phyloP scores from a whole-genome alignment of 2,888 invertebrate genomes.

The Lomographa bimaculata region DNA sequence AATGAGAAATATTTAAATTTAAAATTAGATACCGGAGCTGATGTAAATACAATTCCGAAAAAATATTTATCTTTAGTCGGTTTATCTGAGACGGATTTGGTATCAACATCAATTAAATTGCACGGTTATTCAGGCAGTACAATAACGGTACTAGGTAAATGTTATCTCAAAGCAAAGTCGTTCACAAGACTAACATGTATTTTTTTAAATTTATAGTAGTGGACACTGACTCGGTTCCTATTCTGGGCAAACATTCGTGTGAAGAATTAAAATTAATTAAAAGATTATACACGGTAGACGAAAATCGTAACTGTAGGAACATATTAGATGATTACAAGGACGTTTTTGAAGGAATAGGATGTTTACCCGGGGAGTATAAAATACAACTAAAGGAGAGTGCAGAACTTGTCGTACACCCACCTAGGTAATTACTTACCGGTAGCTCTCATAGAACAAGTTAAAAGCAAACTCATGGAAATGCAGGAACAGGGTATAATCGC shows the following conservation, averaged over 20 bases:
- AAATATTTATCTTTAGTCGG: constrained; percentile 5
- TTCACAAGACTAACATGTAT: constrained; percentile 17
- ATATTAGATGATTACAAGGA: constrained; percentile 5
- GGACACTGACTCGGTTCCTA: constrained; percentile 18
- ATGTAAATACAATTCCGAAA: constrained; percentile 31
- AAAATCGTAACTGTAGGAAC: neutral
- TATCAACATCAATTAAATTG: constrained; percentile 14
- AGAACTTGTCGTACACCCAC: constrained; percentile 29
- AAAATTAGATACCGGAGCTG: constrained; percentile 34
- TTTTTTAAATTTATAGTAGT: constrained; percentile 28
- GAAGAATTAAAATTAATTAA: constrained; percentile 28
- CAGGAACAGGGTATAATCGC: constrained; percentile 27
- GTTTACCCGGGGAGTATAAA: constrained; percentile 11
- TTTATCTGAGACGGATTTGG: constrained; percentile 17
- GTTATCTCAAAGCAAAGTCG: constrained; percentile 26
- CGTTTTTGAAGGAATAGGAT: constrained; percentile 11
- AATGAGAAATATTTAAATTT: constrained; percentile 21
- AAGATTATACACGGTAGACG: constrained; percentile 8
- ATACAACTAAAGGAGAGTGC: constrained; percentile 7
- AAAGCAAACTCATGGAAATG: constrained; percentile 32
- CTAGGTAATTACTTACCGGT: constrained; percentile 30
- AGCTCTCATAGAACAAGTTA: constrained; percentile 27
- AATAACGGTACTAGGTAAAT: constrained; percentile 27
- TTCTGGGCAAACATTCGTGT: constrained; percentile 27
- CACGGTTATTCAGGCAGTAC: constrained; percentile 26